Percentiles rank a stretch among this genome's conserved stretches.
These are phyloP conservation scores for Gallinago jamesoni DNA, from an alignment of 2,113 vertebrate species.

Conservation along the genomic window DNA sequence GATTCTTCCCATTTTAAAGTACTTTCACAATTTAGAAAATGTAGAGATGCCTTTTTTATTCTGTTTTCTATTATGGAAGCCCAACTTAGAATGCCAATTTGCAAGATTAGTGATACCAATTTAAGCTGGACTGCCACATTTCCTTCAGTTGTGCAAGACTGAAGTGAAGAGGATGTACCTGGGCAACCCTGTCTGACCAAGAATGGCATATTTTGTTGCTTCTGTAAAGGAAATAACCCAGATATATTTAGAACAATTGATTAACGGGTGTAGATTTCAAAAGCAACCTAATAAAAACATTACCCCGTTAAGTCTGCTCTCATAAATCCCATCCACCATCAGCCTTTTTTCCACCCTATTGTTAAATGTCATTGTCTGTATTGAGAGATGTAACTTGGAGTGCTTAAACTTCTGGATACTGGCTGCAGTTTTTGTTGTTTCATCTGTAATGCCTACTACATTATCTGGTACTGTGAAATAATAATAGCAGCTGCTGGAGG, in stretches of 20 bases:
- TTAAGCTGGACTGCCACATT: background rate
- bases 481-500: background rate
- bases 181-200: background rate
- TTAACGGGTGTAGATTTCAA: background rate
- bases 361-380: background rate
- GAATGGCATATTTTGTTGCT: background rate
- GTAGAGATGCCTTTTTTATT: background rate
- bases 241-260: background rate
- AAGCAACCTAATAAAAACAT: background rate
- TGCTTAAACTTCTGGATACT: background rate
- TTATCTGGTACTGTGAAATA: background rate
- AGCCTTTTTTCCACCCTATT: background rate
- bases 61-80: background rate
- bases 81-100: background rate
- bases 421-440: background rate
- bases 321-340: background rate
- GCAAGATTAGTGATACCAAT: background rate
- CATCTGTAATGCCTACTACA: background rate
- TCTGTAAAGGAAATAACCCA: background rate
- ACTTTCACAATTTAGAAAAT: background rate
- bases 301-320: accelerated
- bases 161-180: background rate
- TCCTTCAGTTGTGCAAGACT: background rate
- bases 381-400: background rate
- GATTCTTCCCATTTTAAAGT: background rate